Evolutionary conservation across 2,113 vertebrate species (phyloP).

Genomic region (Phaethon lepturus): DNA sequence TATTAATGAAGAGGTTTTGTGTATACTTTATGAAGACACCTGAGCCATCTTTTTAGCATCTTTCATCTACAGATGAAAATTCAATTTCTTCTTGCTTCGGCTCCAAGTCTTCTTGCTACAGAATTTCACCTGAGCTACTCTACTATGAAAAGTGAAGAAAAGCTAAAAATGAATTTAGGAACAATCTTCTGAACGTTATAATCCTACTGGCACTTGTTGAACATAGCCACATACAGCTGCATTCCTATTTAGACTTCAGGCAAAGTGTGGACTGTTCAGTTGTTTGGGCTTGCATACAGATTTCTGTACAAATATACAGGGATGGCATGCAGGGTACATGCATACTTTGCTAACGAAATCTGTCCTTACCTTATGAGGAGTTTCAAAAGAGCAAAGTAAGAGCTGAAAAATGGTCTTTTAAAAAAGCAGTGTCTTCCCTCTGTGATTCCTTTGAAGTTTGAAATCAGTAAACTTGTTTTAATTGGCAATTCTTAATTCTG

Average conservation of each 20-base stretch:
- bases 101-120: not conserved
- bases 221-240: not conserved
- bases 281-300: not conserved
- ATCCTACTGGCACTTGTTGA: not conserved
- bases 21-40: not conserved
- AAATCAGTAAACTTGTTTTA: not conserved
- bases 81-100: not conserved
- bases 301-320: not conserved
- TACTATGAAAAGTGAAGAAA: not conserved
- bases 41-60: not conserved
- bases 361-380: not conserved
- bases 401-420: not conserved
- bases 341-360: not conserved
- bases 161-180: not conserved
- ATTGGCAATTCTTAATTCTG: not conserved
- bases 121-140: not conserved
- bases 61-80: not conserved
- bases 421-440: not conserved
- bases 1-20: not conserved
- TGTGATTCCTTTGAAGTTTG: not conserved
- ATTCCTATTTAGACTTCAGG: not conserved
- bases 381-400: not conserved
- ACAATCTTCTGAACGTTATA: not conserved
- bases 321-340: not conserved
- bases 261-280: not conserved